Evolutionary conservation across 2,888 invertebrate genomes (phyloP).

Genomic region (Pristionchus maxplancki): DNA sequence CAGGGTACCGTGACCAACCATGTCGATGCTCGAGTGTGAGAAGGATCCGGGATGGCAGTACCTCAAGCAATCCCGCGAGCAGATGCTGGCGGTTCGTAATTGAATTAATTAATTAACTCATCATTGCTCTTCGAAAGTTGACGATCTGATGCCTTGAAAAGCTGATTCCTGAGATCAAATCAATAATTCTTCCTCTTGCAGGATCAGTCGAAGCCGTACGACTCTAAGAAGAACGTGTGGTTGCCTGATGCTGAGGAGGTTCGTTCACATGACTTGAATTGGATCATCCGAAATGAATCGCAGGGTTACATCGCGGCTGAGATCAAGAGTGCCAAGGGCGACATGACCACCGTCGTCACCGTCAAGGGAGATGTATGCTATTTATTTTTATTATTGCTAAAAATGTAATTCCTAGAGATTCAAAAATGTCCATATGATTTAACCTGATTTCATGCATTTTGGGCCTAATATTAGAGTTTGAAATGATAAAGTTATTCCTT

Average conservation of each 20-base stretch:
- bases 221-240: constrained; percentile 74
- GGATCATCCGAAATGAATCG: not conserved
- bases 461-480: not conserved
- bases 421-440: not conserved
- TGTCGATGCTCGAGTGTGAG: constrained; percentile 68
- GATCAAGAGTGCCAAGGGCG: constrained; percentile 95
- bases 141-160: not conserved
- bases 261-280: not conserved
- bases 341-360: constrained; percentile 92
- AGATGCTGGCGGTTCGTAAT: constrained; percentile 66
- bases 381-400: not conserved
- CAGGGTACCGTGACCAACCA: constrained; percentile 51
- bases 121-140: not conserved
- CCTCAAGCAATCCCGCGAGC: constrained; percentile 72
- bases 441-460: not conserved
- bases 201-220: constrained; percentile 70
- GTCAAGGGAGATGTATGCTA: constrained; percentile 84
- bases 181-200: constrained; percentile 53
- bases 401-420: not conserved
- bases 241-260: constrained; percentile 70
- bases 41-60: constrained; percentile 78
- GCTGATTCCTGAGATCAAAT: not conserved
- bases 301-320: constrained; percentile 94
- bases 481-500: not conserved
- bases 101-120: not conserved